Evolutionary conservation across 2,797 vertebrate genomes (phyloP).

Genomic region (Staurois parvus): DNA sequence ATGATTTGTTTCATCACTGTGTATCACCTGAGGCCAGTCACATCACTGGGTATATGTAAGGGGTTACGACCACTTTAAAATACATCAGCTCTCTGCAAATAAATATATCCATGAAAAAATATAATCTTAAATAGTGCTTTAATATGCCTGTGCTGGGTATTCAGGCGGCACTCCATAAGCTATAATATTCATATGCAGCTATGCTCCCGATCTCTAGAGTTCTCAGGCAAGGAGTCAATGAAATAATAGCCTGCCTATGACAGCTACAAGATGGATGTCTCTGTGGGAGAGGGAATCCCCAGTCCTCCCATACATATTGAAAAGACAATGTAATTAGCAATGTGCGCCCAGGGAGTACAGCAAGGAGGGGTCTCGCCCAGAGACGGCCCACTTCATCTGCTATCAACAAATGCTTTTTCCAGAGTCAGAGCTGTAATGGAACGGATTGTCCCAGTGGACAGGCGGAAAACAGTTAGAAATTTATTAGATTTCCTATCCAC

Average conservation of each 20-base stretch:
- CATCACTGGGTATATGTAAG: too few relatives aligned
- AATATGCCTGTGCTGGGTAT: slow-evolving; percentile 12
- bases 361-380: background rate
- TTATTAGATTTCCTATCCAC: background rate
- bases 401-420: slow-evolving; percentile 11
- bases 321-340: slow-evolving; percentile 61
- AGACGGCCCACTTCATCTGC: slow-evolving; percentile 34
- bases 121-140: background rate
- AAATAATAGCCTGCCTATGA: slow-evolving; percentile 33
- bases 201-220: slow-evolving; percentile 10
- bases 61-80: too few relatives aligned
- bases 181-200: slow-evolving; percentile 39
- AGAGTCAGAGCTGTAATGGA: background rate
- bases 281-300: slow-evolving; percentile 55
- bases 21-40: too few relatives aligned
- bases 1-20: too few relatives aligned
- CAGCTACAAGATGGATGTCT: slow-evolving; percentile 50
- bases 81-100: background rate
- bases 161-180: background rate
- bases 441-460: background rate
- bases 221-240: slow-evolving; percentile 32
- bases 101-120: background rate
- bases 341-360: slow-evolving; percentile 27
- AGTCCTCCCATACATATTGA: slow-evolving; percentile 56
- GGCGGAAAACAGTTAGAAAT: background rate